Evolutionary conservation across 1,140 invertebrate genomes (phyloP).

Genomic region (Trichonephila clavata): DNA sequence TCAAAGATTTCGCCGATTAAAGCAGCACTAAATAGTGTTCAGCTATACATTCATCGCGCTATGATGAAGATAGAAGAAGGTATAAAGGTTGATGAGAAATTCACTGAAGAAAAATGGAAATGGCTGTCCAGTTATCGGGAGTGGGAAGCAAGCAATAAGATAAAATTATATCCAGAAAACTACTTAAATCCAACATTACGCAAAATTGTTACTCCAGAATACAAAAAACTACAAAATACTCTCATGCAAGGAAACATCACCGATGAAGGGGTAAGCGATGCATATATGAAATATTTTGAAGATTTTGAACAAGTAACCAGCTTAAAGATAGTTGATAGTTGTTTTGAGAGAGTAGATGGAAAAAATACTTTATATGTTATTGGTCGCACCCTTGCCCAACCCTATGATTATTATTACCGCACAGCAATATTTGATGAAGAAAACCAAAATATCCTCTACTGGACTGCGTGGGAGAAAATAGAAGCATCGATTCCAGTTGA

Average conservation of each 20-base stretch:
- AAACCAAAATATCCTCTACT: conserved; percentile 18
- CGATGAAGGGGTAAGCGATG: not conserved
- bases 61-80: conserved; percentile 58
- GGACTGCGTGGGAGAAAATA: conserved; percentile 8
- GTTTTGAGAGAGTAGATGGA: not conserved
- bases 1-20: conserved; percentile 56
- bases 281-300: conserved; percentile 7
- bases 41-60: conserved; percentile 54
- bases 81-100: not conserved
- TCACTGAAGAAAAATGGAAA: conserved; percentile 53
- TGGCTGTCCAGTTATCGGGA: conserved; percentile 42
- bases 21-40: conserved; percentile 57
- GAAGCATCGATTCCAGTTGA: conserved; percentile 5
- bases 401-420: conserved; percentile 7
- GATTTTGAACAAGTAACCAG: conserved; percentile 1
- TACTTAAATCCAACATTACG: conserved; percentile 44
- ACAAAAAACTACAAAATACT: conserved; percentile 49
- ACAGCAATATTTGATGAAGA: conserved; percentile 17
- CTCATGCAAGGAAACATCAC: conserved; percentile 46
- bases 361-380: conserved; percentile 19
- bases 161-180: conserved; percentile 47
- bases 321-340: conserved; percentile 10
- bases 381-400: conserved; percentile 14
- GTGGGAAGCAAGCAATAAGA: conserved; percentile 53
- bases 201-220: conserved; percentile 15